These are phyloP conservation scores for Perca flavescens DNA, from an alignment of 2,113 vertebrate genomes.

Conservation along the genomic window DNA sequence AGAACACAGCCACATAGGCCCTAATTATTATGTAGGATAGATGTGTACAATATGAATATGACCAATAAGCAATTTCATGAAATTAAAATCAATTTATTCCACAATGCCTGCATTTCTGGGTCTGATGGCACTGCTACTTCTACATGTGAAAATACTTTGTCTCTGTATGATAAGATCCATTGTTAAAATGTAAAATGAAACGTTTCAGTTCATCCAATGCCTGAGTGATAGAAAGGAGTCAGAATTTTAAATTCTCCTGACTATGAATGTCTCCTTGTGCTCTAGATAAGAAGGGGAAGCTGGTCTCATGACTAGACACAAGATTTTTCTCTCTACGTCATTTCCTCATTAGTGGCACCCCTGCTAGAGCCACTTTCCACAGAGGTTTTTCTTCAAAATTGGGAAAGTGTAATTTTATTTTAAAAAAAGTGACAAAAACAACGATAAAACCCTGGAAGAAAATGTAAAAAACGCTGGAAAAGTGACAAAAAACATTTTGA, in stretches of 20 bases:
- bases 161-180: neutral
- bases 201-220: slow-evolving; percentile 22
- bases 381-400: slow-evolving; percentile 32
- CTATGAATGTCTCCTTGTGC: slow-evolving; percentile 24
- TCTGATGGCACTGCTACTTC: neutral
- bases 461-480: too few relatives aligned
- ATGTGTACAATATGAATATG: neutral
- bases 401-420: too few relatives aligned
- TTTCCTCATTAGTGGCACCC: slow-evolving; percentile 28
- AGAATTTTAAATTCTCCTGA: slow-evolving; percentile 1
- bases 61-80: neutral
- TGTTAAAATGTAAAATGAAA: neutral
- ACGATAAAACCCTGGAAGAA: too few relatives aligned
- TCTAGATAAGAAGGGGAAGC: neutral
- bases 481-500: too few relatives aligned
- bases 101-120: neutral
- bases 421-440: too few relatives aligned
- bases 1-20: neutral
- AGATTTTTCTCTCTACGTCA: slow-evolving; percentile 35
- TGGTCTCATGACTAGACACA: slow-evolving; percentile 65
- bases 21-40: neutral
- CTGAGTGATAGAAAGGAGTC: slow-evolving; percentile 1
- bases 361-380: slow-evolving; percentile 11
- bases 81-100: neutral
- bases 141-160: neutral